Base-by-base conservation (phyloP, 2,888 invertebrate genomes). In the Kuschelorhynchus macadamiae region DNA sequence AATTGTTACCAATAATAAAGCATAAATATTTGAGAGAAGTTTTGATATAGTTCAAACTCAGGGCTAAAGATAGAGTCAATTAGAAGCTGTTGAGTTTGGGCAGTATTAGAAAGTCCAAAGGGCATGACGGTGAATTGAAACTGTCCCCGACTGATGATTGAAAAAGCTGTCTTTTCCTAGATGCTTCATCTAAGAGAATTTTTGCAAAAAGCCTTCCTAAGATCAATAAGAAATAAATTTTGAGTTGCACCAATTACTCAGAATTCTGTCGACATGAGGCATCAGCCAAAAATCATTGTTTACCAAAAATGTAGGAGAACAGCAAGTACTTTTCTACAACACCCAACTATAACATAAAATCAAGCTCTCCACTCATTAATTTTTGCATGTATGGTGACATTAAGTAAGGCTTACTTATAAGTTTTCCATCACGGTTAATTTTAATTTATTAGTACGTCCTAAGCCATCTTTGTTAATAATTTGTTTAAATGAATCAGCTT, bases 81-180 rank as follows among this genome's bases (percentile, higher is more conserved):
- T 14, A 64, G 14, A 4, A 56, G 21, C 32, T 57, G 64, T 25
- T 57, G 64, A 5, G 36, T 46, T 12, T 64, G 49, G 4, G 57
- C 57, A 9, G 39, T 25, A 57, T 64, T 64, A 9, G 36, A 33
- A 2, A 66, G 21, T 9, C 61, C 44, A 49, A 49, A 69, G 1
- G 65, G 65, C 2, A 46, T 9, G n/a, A 36, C 12, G 2, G 21
- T 16, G 20, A 55, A 64, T 25, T 80, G 72, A 56, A 75, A 79
- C 4, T 76, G 68, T 1, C 78, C 79, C 32, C 75, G 61, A 8
- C 76, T 72, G 1, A 75, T 75, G 0, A 80, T 72, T 11, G 71
- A 64, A 70, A 80, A 81, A 4, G 79, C 78, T 17, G 78, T 77
- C 61, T 78, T 77, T 50, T 75, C 75, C 18, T 30, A 1, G 49